These are phyloP conservation scores for Leucophenga maculata DNA, from an alignment of 2,888 invertebrate genomes.

Conservation along the genomic window DNA sequence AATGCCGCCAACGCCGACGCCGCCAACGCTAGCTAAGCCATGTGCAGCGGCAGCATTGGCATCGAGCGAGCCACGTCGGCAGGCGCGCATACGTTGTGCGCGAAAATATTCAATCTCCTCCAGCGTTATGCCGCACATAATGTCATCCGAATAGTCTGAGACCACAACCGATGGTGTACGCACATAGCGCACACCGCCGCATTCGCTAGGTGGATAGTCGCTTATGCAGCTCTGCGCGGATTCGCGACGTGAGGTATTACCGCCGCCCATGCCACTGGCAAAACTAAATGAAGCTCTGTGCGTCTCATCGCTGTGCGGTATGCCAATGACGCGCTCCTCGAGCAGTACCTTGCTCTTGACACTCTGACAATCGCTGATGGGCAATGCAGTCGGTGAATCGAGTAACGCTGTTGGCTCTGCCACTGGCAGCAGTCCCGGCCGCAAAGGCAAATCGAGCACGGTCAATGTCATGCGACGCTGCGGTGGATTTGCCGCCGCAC, in stretches of 20 bases:
- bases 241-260: conserved; percentile 71
- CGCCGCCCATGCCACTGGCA: conserved; percentile 35
- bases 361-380: conserved; percentile 32
- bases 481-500: conserved; percentile 28
- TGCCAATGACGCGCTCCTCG: conserved; percentile 75
- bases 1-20: conserved; percentile 39
- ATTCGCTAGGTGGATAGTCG: conserved; percentile 71
- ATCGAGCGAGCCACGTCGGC: conserved; percentile 68
- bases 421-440: conserved; percentile 69
- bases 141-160: conserved; percentile 88
- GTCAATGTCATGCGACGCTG: conserved; percentile 70
- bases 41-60: conserved; percentile 52
- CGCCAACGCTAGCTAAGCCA: conserved; percentile 35
- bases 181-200: conserved; percentile 77
- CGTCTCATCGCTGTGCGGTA: conserved; percentile 70
- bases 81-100: conserved; percentile 70
- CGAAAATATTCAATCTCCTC: conserved; percentile 77
- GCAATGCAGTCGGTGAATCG: conserved; percentile 60
- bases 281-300: conserved; percentile 26
- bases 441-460: conserved; percentile 70
- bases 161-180: conserved; percentile 90
- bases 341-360: conserved; percentile 74
- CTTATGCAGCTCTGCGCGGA: conserved; percentile 72
- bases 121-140: conserved; percentile 74
- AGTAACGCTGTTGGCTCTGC: conserved; percentile 70